Percentiles rank a stretch among this genome's conserved stretches.
Conservation (phyloP, 2,113 vertebrate genomes). For the Stercorarius parasiticus region DNA sequence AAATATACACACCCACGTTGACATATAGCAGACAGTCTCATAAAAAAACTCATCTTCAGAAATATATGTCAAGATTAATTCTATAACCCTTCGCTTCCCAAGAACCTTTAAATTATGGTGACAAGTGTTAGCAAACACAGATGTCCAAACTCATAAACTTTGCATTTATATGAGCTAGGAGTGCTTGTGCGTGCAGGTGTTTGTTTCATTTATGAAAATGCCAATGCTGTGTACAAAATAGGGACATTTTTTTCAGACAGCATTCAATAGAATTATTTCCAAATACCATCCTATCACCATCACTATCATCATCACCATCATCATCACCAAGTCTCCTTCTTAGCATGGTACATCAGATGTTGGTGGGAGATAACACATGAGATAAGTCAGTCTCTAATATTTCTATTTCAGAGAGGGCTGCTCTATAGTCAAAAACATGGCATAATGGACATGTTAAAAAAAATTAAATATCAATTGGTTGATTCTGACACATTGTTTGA, state of each 20-base stretch:
- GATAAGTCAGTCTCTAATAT: background rate
- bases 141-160: constrained; percentile 63
- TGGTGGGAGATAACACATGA: background rate
- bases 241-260: background rate
- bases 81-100: constrained; percentile 10
- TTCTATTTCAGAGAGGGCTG: background rate
- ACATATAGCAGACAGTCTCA: background rate
- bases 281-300: background rate
- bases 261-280: background rate
- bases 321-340: background rate
- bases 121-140: constrained; percentile 61
- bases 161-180: constrained; percentile 9
- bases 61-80: constrained; percentile 48
- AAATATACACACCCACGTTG: background rate
- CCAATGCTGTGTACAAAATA: background rate
- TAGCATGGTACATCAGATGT: background rate
- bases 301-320: background rate
- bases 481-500: background rate
- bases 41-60: background rate
- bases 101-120: constrained; percentile 46
- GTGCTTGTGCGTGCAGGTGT: background rate
- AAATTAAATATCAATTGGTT: background rate
- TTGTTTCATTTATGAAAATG: constrained; percentile 37
- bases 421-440: background rate
- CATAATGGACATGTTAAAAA: background rate